These are phyloP conservation scores for Drepana arcuata DNA, from an alignment of 1,140 invertebrate genomes.

Conservation along the genomic window DNA sequence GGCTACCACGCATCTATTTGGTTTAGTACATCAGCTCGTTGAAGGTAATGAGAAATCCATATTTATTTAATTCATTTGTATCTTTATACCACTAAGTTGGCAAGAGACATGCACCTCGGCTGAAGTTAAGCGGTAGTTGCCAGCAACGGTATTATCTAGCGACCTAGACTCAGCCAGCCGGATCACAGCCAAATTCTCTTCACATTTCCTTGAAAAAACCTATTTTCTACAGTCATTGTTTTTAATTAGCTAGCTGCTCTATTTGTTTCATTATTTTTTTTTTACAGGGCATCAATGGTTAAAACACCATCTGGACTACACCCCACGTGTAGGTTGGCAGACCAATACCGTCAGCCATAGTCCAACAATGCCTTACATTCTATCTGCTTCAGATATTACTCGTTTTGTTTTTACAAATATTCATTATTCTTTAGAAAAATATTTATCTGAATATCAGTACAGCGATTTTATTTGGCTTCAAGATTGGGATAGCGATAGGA, in stretches of 20 bases:
- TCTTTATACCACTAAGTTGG: too few relatives aligned
- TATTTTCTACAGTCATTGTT: neutral
- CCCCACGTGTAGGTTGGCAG: constrained; percentile 81
- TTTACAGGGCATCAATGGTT: constrained; percentile 87
- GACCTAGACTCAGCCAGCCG: too few relatives aligned
- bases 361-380: constrained; percentile 80
- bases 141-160: too few relatives aligned
- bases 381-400: constrained; percentile 76
- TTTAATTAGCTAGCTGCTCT: constrained; percentile 1
- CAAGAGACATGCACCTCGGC: too few relatives aligned
- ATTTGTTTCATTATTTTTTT: neutral
- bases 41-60: constrained; percentile 80
- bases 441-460: constrained; percentile 82
- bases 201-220: too few relatives aligned
- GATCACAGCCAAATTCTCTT: too few relatives aligned
- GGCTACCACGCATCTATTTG: constrained; percentile 88
- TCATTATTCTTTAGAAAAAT: constrained; percentile 86
- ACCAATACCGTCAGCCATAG: constrained; percentile 88
- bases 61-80: too few relatives aligned
- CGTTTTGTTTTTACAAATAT: constrained; percentile 80
- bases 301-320: constrained; percentile 77
- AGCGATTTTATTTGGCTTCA: constrained; percentile 88
- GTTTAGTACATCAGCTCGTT: constrained; percentile 92
- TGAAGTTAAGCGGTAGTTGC: too few relatives aligned
- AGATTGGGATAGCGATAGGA: constrained; percentile 74